Conservation (phyloP, 2,888 invertebrate species). For the Frankliniella intonsa region DNA sequence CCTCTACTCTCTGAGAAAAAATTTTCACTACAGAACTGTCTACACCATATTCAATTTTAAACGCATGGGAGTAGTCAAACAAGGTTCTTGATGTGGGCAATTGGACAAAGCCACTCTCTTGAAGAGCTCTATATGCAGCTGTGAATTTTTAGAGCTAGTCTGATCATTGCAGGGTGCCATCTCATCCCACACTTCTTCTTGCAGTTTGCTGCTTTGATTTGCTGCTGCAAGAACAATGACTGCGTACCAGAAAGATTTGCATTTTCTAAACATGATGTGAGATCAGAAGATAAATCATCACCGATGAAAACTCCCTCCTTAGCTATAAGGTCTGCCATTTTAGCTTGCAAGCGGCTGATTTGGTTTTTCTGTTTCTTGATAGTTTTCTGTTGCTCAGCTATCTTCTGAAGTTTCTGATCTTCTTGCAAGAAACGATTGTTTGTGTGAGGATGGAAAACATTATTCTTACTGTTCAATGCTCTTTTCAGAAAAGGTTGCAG, state of each 20-base stretch:
- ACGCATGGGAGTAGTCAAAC: not conserved
- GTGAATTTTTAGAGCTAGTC: not conserved
- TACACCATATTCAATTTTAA: too few relatives aligned
- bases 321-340: not conserved
- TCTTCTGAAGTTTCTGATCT: not conserved
- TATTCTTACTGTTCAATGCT: not conserved
- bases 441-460: not conserved
- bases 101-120: not conserved
- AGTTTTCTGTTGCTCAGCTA: not conserved
- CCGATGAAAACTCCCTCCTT: not conserved
- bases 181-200: not conserved
- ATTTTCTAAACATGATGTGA: not conserved
- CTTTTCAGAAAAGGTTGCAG: not conserved
- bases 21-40: not conserved
- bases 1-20: not conserved
- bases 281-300: not conserved
- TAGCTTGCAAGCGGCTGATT: not conserved
- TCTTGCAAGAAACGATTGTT: not conserved
- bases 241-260: not conserved
- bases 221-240: constrained; percentile 2
- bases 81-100: not conserved
- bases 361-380: not conserved
- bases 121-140: not conserved
- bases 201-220: not conserved
- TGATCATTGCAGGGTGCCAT: not conserved